A percentile compares a stretch with the other conserved stretches of the same genome.
phyloP scores from a whole-genome alignment of 2,888 invertebrate species.

The Steromphala cineraria region DNA sequence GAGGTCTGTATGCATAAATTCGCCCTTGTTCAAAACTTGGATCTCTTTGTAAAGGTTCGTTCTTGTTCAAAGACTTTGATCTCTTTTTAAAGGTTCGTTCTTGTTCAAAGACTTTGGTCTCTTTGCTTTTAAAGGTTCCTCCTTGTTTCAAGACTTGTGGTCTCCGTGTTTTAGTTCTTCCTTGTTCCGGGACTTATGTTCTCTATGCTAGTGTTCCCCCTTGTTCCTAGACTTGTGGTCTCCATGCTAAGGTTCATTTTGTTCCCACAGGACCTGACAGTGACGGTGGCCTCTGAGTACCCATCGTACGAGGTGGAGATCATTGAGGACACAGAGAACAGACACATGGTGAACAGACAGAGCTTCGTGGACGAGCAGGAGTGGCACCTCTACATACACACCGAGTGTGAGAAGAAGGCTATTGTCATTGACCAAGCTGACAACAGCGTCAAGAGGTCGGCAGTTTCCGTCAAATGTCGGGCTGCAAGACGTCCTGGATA shows the following conservation, averaged over 20 bases:
- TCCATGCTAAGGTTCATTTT: neutral
- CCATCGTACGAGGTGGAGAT: slow-evolving; percentile 67
- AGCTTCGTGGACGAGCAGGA: slow-evolving; percentile 74
- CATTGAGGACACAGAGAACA: slow-evolving; percentile 65
- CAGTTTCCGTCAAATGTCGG: slow-evolving; percentile 71
- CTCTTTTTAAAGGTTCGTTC: too few relatives aligned
- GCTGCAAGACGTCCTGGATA: slow-evolving; percentile 73
- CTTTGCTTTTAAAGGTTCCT: too few relatives aligned
- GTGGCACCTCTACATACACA: slow-evolving; percentile 72
- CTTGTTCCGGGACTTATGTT: too few relatives aligned
- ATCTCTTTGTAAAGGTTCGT: too few relatives aligned
- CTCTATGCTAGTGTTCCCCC: too few relatives aligned
- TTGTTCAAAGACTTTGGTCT: too few relatives aligned
- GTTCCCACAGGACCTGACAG: slow-evolving; percentile 66
- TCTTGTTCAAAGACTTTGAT: too few relatives aligned
- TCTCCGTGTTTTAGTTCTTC: too few relatives aligned
- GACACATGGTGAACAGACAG: slow-evolving; percentile 70
- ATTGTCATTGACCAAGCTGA: slow-evolving; percentile 72
- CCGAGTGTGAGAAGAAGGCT: slow-evolving; percentile 68
- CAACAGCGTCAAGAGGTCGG: slow-evolving; percentile 68
- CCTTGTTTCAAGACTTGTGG: too few relatives aligned
- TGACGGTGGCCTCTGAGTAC: slow-evolving; percentile 68
- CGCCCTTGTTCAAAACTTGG: too few relatives aligned
- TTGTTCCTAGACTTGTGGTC: too few relatives aligned
- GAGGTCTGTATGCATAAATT: too few relatives aligned